phyloP scores from a whole-genome alignment of 2,888 invertebrate species.

The Synergus itoensis region DNA sequence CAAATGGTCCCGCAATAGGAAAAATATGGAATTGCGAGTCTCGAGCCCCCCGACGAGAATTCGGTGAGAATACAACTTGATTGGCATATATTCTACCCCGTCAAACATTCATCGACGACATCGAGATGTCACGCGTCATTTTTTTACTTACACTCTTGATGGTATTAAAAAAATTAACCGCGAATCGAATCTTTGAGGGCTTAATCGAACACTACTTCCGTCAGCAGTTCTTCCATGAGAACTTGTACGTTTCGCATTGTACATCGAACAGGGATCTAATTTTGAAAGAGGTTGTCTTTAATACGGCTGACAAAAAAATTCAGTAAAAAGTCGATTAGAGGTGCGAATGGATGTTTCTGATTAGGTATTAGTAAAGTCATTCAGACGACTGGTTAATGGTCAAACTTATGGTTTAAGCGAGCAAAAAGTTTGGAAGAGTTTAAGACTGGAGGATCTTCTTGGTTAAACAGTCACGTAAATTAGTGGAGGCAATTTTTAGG shows the following conservation, averaged over 20 bases:
- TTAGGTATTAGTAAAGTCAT: not conserved
- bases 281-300: not conserved
- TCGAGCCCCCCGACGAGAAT: slow-evolving; percentile 41
- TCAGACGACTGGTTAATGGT: not conserved
- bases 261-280: not conserved
- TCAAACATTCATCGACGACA: slow-evolving; percentile 1
- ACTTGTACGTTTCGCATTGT: not conserved
- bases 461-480: not conserved
- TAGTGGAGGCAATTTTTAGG: not conserved
- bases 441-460: not conserved
- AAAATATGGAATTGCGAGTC: slow-evolving; percentile 43
- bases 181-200: not conserved
- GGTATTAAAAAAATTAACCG: not conserved
- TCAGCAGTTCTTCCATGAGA: slow-evolving; percentile 1
- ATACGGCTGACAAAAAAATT: not conserved
- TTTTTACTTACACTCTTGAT: slow-evolving; percentile 46
- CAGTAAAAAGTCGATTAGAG: not conserved
- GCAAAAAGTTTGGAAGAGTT: not conserved
- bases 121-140: slow-evolving; percentile 51
- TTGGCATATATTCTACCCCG: slow-evolving; percentile 16
- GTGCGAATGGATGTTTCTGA: not conserved
- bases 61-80: slow-evolving; percentile 43
- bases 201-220: not conserved
- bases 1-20: slow-evolving; percentile 44
- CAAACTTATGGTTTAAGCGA: not conserved